Base-by-base conservation (phyloP, 2,113 vertebrate species). In the Calypte anna region DNA sequence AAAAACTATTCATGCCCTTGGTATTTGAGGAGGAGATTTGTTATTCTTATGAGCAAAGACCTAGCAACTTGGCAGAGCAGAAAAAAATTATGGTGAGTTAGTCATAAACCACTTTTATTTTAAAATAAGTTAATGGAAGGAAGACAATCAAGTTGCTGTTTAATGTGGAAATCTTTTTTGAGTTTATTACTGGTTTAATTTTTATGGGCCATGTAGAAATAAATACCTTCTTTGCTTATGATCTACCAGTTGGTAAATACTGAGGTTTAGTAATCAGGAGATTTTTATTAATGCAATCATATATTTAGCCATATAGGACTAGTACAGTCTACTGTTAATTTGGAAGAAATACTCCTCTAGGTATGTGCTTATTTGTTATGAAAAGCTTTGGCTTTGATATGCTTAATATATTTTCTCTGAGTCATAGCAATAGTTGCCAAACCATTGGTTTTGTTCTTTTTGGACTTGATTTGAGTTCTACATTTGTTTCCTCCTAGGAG, bases 331-430 rank as follows among this genome's bases (percentile, higher is more conserved):
- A 8, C 46, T 82, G 72, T 66, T 93, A 54, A n/a, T 93, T 80
- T 66, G 75, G 50, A 74, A 82, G 25, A 91, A n/a, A 14, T 62
- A 70, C 5, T 59, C 22, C 74, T 64, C 51, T 66, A 68, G 54
- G 24, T 70, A 63, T 90, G 50, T 91, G 64, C 81, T 84, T 81
- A 75, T 78, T 81, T 86, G 64, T 93, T 95, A 43, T 36, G 72
- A 88, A 90, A 92, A 94, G 58, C 73, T 88, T 80, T 75, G 69
- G 73, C 90, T 96, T 96, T 91, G 93, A 94, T 94, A 68, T 81
- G 76, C 68, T 90, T 77, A 57, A 68, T 93, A 58, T 67, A 78
- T 94, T 96, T 95, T 80, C 91, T 95, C n/a, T 93, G 88, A 97
- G 88, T 93, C 93, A 95, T 80, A 50, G 51, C 23, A 22, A 51